These are phyloP conservation scores for Paralinhomoeus sp. DNA, from an alignment of 2,888 invertebrate genomes.

Conservation along the genomic window DNA sequence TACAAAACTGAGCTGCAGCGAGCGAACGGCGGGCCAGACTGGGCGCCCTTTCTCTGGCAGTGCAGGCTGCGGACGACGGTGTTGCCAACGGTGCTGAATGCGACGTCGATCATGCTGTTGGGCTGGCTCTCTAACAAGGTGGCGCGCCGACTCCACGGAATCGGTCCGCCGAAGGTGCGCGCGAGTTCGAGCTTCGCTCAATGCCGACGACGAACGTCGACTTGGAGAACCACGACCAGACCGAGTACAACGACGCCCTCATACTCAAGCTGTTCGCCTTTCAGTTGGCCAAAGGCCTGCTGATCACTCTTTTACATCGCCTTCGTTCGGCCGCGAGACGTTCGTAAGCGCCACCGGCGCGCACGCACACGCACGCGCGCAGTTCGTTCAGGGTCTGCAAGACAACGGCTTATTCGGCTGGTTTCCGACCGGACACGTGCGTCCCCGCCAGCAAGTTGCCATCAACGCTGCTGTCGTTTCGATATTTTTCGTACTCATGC, in stretches of 20 bases:
- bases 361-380: not conserved
- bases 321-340: slow-evolving; percentile 28
- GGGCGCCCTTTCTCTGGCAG: no score
- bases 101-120: slow-evolving; percentile 29
- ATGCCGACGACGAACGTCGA: no score
- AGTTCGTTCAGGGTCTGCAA: slow-evolving; percentile 11
- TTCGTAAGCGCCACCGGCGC: slow-evolving; percentile 2
- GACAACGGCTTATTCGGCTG: slow-evolving; percentile 20
- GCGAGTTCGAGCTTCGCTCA: no score
- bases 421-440: slow-evolving; percentile 26
- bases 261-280: slow-evolving; percentile 33
- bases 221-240: slow-evolving; percentile 32
- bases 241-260: slow-evolving; percentile 29
- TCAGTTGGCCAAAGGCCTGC: slow-evolving; percentile 33
- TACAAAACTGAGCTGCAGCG: no score
- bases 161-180: no score
- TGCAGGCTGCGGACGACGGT: no score
- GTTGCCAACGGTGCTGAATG: slow-evolving; percentile 28
- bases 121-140: slow-evolving; percentile 19
- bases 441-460: slow-evolving; percentile 27
- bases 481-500: slow-evolving; percentile 30
- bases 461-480: slow-evolving; percentile 31
- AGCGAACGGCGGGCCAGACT: no score
- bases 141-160: no score
- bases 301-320: slow-evolving; percentile 33